Evolutionary conservation across 2,888 invertebrate species (phyloP).

Genomic region (Glyphotaelius pellucidus): DNA sequence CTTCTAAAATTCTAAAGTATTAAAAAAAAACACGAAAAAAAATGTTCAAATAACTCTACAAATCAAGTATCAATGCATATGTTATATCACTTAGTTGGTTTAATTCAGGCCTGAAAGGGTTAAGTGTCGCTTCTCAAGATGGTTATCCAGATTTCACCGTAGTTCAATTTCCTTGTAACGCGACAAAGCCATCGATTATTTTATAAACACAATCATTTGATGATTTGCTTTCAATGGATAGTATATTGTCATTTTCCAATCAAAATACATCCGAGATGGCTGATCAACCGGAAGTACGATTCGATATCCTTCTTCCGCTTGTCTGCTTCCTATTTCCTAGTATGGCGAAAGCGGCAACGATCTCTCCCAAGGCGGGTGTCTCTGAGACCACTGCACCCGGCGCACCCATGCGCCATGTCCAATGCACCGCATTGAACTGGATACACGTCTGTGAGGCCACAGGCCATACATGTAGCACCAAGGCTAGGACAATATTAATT

Average conservation of each 20-base stretch:
- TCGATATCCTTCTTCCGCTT: slow-evolving; percentile 36
- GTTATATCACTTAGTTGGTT: too few relatives aligned
- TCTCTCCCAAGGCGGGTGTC: slow-evolving; percentile 33
- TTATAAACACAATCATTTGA: neutral
- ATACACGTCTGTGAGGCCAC: neutral
- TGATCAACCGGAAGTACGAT: neutral
- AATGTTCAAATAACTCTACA: too few relatives aligned
- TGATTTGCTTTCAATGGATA: neutral
- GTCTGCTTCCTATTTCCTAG: slow-evolving; percentile 35
- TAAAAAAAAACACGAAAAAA: too few relatives aligned
- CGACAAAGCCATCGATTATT: too few relatives aligned
- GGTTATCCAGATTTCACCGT: neutral
- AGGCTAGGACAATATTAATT: neutral
- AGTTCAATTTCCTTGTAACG: neutral
- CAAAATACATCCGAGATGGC: neutral
- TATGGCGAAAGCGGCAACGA: slow-evolving; percentile 38
- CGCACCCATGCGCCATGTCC: neutral
- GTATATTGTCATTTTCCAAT: neutral
- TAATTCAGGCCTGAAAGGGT: too few relatives aligned
- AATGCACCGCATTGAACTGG: too few relatives aligned
- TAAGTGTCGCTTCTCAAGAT: neutral
- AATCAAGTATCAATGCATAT: too few relatives aligned
- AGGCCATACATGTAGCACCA: neutral
- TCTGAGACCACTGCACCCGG: slow-evolving; percentile 1
- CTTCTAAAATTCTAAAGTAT: too few relatives aligned